Evolutionary conservation across 1,140 invertebrate species (phyloP).

Genomic region (Ceratosolen solmsi): DNA sequence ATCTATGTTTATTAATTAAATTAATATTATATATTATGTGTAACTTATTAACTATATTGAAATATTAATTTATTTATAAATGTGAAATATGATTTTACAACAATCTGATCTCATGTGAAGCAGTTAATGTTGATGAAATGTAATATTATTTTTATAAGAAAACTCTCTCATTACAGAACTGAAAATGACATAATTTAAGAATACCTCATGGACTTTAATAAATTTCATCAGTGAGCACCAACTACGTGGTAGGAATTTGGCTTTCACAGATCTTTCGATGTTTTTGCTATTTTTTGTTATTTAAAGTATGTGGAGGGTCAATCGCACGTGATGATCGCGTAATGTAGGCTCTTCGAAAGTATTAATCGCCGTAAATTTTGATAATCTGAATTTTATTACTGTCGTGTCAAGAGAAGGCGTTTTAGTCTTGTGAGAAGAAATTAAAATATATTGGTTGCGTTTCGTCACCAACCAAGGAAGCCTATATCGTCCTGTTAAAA

Average conservation of each 20-base stretch:
- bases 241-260: background rate
- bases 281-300: slow-evolving; percentile 17
- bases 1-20: too few relatives aligned
- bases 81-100: too few relatives aligned
- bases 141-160: background rate
- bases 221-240: background rate
- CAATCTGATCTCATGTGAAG: too few relatives aligned
- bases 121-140: too few relatives aligned
- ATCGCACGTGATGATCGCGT: background rate
- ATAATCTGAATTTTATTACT: slow-evolving; percentile 44
- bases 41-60: too few relatives aligned
- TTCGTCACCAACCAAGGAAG: slow-evolving; percentile 22
- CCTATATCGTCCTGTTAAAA: background rate
- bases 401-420: slow-evolving; percentile 22
- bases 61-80: too few relatives aligned
- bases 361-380: slow-evolving; percentile 47
- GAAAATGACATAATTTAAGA: background rate
- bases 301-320: background rate
- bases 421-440: slow-evolving; percentile 23
- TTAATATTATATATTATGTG: too few relatives aligned
- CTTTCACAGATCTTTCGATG: background rate
- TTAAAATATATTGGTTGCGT: slow-evolving; percentile 29
- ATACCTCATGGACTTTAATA: background rate
- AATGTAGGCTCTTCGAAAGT: background rate
- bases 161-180: background rate